A percentile compares a stretch with the other conserved stretches of the same genome.
These are phyloP conservation scores for Eubucco bourcierii DNA, from an alignment of 2,113 vertebrate genomes.

Conservation along the genomic window DNA sequence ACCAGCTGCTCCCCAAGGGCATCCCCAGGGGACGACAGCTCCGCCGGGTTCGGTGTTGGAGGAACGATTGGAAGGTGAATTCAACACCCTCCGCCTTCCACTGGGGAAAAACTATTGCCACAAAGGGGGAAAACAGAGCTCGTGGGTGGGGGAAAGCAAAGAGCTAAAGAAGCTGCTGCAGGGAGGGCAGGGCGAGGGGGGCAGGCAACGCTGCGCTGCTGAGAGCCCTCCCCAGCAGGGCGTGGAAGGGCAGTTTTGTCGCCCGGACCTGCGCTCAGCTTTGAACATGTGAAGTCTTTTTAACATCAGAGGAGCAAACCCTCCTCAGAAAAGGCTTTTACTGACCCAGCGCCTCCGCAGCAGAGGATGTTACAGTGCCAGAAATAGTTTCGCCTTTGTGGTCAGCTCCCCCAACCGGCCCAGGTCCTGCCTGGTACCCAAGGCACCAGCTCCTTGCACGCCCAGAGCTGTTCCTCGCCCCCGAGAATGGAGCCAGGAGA, in stretches of 20 bases:
- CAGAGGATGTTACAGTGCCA: fast-evolving
- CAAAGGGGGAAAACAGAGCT: background rate
- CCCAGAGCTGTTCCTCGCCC: background rate
- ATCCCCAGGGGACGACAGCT: fast-evolving
- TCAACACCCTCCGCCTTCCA: background rate
- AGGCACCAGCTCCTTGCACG: fast-evolving
- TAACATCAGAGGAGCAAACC: background rate
- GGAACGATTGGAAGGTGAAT: background rate
- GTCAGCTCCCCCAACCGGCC: background rate
- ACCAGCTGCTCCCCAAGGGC: fast-evolving
- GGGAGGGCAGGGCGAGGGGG: background rate
- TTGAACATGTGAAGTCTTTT: slow-evolving; percentile 19
- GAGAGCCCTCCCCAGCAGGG: background rate
- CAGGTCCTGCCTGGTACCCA: fast-evolving
- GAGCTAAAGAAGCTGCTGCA: background rate
- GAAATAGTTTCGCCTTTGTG: background rate
- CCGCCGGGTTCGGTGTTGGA: background rate
- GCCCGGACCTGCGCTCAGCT: background rate
- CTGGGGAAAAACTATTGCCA: background rate
- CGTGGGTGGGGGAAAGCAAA: background rate
- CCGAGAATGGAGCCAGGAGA: background rate
- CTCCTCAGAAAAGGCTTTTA: background rate
- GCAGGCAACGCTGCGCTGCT: background rate
- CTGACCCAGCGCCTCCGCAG: background rate
- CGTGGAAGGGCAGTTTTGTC: background rate